Evolutionary conservation across 2,797 vertebrate genomes (phyloP).

Genomic region (Chaetodon trifasciatus): DNA sequence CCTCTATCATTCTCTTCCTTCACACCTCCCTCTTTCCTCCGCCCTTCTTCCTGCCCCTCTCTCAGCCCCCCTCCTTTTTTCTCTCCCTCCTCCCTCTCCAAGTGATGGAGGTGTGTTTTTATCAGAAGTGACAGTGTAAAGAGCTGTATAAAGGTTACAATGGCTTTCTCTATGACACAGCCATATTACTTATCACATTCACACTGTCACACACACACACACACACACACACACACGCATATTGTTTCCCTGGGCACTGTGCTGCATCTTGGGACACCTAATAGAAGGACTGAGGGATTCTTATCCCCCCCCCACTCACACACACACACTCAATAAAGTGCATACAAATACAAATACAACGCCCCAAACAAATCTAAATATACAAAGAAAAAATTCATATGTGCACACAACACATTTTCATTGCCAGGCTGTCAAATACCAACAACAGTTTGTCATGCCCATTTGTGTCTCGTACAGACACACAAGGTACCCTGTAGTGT

Average conservation of each 20-base stretch:
- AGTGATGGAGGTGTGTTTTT: constrained; percentile 86
- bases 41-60: constrained; percentile 9
- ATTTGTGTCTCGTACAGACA: too few species aligned
- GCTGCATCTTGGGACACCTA: constrained; percentile 27
- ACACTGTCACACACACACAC: constrained; percentile 20
- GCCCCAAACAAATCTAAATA: background rate
- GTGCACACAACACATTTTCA: too few species aligned
- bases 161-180: constrained; percentile 82
- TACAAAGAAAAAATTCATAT: background rate
- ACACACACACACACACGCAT: constrained; percentile 25
- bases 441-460: too few species aligned
- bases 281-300: constrained; percentile 39
- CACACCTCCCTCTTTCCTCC: background rate
- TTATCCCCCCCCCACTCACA: background rate
- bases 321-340: background rate
- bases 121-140: constrained; percentile 87
- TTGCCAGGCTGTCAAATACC: too few species aligned
- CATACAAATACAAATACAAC: background rate
- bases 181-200: constrained; percentile 83
- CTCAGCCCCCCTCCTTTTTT: constrained; percentile 18
- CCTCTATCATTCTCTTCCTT: constrained; percentile 21
- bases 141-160: constrained; percentile 87
- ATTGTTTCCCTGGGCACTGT: constrained; percentile 45
- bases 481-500: too few species aligned
- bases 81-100: constrained; percentile 42